Conservation (phyloP, 2,888 invertebrate genomes). For the Rhagonycha lutea region DNA sequence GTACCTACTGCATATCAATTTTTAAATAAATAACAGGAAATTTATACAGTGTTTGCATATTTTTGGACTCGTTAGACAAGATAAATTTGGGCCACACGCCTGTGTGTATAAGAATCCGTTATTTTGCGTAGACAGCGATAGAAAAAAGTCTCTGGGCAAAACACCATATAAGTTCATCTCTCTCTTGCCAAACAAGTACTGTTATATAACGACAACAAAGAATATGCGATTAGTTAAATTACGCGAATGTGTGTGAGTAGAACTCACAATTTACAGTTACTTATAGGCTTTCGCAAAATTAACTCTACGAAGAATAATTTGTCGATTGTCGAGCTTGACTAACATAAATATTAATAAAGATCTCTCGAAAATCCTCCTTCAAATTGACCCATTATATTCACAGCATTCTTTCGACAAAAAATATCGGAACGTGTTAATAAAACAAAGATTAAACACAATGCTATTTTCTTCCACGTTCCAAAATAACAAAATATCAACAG, state of each 20-base stretch:
- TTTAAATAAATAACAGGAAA: slow-evolving; percentile 3
- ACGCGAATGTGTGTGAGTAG: slow-evolving; percentile 9
- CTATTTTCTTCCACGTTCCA: background rate
- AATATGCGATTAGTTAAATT: background rate
- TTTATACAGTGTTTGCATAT: background rate
- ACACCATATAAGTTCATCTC: background rate
- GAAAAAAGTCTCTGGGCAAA: background rate
- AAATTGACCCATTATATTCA: background rate
- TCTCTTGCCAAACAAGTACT: background rate
- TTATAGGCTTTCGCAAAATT: slow-evolving; percentile 7
- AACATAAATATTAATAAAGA: background rate
- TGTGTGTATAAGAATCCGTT: background rate
- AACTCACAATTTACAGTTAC: slow-evolving; percentile 8
- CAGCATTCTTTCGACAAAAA: background rate
- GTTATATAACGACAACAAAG: slow-evolving; percentile 12
- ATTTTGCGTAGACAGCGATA: slow-evolving; percentile 16
- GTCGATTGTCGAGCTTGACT: background rate
- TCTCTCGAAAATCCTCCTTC: background rate
- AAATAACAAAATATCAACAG: background rate
- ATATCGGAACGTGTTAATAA: background rate
- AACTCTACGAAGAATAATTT: background rate
- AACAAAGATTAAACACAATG: background rate
- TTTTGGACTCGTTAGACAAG: background rate
- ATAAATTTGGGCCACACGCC: background rate
- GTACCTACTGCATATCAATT: background rate